Conservation (phyloP, 2,113 vertebrate species). For the Hemiprocne comata region DNA sequence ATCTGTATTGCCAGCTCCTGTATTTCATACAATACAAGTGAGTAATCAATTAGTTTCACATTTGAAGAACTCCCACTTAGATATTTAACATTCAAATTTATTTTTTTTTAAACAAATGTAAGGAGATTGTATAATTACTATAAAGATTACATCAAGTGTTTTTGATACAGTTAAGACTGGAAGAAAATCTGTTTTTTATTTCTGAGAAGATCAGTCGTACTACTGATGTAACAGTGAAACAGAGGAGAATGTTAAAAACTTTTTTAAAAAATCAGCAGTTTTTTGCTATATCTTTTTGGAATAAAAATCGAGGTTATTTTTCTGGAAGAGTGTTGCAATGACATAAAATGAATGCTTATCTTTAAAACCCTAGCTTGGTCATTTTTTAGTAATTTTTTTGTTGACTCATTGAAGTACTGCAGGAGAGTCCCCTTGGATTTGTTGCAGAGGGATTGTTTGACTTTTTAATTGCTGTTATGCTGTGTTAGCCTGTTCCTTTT, state of each 20-base stretch:
- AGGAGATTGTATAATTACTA: not conserved
- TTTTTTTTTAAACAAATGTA: not conserved
- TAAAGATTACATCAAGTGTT: not conserved
- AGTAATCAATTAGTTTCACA: not conserved
- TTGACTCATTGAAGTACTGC: not conserved
- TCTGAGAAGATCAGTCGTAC: not conserved
- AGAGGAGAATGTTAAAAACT: not conserved
- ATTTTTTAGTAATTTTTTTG: not conserved
- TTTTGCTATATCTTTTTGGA: not conserved
- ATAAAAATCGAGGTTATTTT: not conserved
- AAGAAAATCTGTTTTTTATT: not conserved
- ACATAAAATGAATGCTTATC: not conserved
- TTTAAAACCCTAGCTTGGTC: not conserved
- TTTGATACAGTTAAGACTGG: not conserved
- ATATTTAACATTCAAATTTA: not conserved
- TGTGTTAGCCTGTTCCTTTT: not conserved
- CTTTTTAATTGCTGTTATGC: not conserved
- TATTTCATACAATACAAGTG: not conserved
- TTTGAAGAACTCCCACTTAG: not conserved
- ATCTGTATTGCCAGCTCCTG: not conserved
- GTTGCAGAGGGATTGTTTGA: not conserved
- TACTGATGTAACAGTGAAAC: not conserved
- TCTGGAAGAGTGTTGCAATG: not conserved
- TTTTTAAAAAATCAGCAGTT: not conserved
- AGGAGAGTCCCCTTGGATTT: not conserved